Base-by-base conservation (phyloP, 2,797 vertebrate genomes). In the Acipenser oxyrinchus region DNA sequence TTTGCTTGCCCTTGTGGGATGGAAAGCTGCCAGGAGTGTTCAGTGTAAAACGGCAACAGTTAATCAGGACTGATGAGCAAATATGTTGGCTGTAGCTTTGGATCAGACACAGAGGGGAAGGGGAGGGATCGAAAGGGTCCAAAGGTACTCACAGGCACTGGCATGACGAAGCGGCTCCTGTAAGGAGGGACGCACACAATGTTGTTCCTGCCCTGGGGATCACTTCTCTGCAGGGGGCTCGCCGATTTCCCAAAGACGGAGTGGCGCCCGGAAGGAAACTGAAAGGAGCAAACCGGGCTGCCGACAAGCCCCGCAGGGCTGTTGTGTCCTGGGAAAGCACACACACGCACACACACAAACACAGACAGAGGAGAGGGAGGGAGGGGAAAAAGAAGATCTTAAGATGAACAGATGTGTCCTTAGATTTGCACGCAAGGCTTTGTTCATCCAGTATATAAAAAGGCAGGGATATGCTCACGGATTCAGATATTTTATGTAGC, bases 201-300 rank as follows among this genome's bases (percentile, higher is more conserved):
- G 67, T 48, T 18, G 48, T 52, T 60, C 61, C 53, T 64, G 49
- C 12, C 8, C 13, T 48, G 11, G 61, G 65, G 12, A n/a, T 50
- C 52, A n/a, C 13, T 51, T 48, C 51, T 60, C 0, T 13, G 12
- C 48, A 51, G 15, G 6, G 65, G 59, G 13, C 64, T 23, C 12
- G 61, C 60, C 5, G 48, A 59, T 55, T 50, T 63, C 52, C 69
- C n/a, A 8, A 63, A 70, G 6, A 63, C 8, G 23, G 48, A 63
- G 60, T 48, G 60, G 12, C 18, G 53, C 51, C 61, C 61, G 6
- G 59, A 59, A n/a, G 60, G 62, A 7, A 63, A 12, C 6, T 64
- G 48, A 6, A 66, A 49, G 60, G 66, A 60, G 61, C 63, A 70
- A n/a, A 61, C 52, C 1, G 69, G 10, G 12, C 65, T 49, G 10